Conservation (phyloP, 2,797 vertebrate genomes). For the Enteromius viviparus region DNA sequence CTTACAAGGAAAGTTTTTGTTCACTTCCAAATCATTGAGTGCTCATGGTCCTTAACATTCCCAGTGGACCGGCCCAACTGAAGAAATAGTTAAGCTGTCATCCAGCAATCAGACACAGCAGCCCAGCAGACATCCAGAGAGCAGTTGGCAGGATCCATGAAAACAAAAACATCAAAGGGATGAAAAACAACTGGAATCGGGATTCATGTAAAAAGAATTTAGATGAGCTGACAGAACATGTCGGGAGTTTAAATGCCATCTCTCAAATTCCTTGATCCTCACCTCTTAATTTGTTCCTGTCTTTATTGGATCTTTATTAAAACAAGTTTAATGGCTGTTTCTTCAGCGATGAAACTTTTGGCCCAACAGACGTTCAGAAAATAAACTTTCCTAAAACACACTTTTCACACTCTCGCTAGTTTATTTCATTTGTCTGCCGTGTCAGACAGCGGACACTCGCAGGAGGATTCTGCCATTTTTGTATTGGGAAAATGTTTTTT, state of each 20-base stretch:
- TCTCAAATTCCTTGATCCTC: constrained; percentile 14
- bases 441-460: neutral
- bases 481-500: neutral
- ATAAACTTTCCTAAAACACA: neutral
- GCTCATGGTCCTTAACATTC: constrained; percentile 72
- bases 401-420: constrained; percentile 9
- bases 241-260: constrained; percentile 44
- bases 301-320: neutral
- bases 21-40: constrained; percentile 69
- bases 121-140: constrained; percentile 67
- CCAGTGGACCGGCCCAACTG: constrained; percentile 60
- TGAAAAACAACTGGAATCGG: constrained; percentile 75
- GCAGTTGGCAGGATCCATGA: constrained; percentile 74
- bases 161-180: constrained; percentile 74
- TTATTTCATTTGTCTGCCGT: neutral
- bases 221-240: constrained; percentile 71
- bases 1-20: constrained; percentile 70
- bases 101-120: constrained; percentile 75
- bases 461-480: neutral
- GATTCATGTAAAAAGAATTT: constrained; percentile 75
- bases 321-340: neutral
- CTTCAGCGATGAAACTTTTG: constrained; percentile 1
- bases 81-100: constrained; percentile 83
- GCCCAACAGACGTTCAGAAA: neutral
- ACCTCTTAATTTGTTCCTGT: constrained; percentile 11